Evolutionary conservation across 2,113 vertebrate genomes (phyloP).

Genomic region (Neoarius graeffei): DNA sequence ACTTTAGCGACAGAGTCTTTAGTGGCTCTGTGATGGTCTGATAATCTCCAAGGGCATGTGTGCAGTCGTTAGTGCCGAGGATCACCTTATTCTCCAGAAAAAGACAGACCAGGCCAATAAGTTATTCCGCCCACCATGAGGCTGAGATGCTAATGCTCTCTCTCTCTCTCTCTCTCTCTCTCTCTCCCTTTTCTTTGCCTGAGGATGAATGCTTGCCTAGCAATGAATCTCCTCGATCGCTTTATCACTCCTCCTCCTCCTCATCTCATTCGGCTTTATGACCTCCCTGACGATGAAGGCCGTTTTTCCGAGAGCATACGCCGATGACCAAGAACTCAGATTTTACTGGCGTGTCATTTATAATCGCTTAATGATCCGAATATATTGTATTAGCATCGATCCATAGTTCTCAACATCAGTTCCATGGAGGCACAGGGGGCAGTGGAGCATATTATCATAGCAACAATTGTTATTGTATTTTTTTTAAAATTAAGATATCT

Average conservation of each 20-base stretch:
- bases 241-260: constrained; percentile 8
- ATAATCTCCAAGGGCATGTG: constrained; percentile 38
- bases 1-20: constrained; percentile 9
- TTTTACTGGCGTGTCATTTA: not conserved
- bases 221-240: not conserved
- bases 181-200: constrained; percentile 1
- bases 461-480: not conserved
- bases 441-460: not conserved
- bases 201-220: constrained; percentile 11
- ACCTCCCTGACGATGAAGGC: constrained; percentile 23
- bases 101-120: constrained; percentile 28
- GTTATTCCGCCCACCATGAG: constrained; percentile 33
- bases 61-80: constrained; percentile 21
- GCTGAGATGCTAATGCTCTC: constrained; percentile 31
- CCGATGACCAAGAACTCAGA: not conserved
- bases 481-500: not conserved
- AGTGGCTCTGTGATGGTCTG: constrained; percentile 9
- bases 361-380: not conserved
- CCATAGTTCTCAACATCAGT: not conserved
- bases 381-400: not conserved
- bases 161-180: constrained; percentile 17
- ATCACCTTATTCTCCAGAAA: constrained; percentile 35
- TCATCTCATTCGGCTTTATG: constrained; percentile 27
- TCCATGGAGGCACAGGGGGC: not conserved
- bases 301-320: not conserved